These are phyloP conservation scores for Myrmophylax atrothorax DNA, from an alignment of 2,113 vertebrate genomes.

Conservation along the genomic window DNA sequence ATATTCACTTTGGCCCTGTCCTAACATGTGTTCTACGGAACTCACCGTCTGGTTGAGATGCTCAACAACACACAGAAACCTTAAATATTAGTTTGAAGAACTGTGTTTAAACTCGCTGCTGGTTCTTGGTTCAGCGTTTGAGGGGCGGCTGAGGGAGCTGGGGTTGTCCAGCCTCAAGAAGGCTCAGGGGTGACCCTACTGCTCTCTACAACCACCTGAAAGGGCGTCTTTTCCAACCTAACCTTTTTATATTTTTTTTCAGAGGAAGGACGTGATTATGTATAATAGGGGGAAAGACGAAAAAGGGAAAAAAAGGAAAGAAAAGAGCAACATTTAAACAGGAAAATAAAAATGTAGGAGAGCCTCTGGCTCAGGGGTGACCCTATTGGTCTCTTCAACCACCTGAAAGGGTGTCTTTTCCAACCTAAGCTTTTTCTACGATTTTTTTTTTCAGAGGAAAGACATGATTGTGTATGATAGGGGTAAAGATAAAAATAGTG, in stretches of 20 bases:
- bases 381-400: no score
- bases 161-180: background rate
- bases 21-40: background rate
- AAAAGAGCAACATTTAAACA: background rate
- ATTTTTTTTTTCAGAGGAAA: background rate
- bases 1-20: background rate
- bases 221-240: background rate
- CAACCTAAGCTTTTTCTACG: no score
- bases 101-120: background rate
- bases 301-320: no score
- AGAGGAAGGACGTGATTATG: background rate
- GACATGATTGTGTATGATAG: background rate
- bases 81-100: background rate
- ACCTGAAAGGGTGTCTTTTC: no score
- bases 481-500: background rate
- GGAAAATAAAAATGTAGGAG: rapidly evolving
- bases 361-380: rapidly evolving
- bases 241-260: background rate
- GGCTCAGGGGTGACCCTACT: background rate
- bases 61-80: background rate
- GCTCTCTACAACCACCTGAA: background rate
- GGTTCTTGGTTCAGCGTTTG: background rate
- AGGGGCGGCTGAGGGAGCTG: background rate
- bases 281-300: no score
- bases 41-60: background rate